Evolutionary conservation across 2,888 invertebrate genomes (phyloP).

Genomic region (Pandemis corylana): DNA sequence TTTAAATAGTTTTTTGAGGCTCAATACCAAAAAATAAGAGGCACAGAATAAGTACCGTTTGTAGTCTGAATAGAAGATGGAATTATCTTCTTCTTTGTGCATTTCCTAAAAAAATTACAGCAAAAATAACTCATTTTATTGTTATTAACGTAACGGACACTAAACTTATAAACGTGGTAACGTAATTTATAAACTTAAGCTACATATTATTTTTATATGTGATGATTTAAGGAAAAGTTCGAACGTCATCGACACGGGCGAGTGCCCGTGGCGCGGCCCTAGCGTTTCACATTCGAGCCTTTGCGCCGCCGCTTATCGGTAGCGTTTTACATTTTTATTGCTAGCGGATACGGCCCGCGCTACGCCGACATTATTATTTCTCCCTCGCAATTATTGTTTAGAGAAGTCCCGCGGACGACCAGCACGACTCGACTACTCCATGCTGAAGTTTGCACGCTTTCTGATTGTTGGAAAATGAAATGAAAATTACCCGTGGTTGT

Average conservation of each 20-base stretch:
- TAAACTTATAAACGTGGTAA: no score
- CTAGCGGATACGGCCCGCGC: slow-evolving; percentile 81
- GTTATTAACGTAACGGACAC: no score
- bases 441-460: slow-evolving; percentile 46
- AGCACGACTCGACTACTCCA: slow-evolving; percentile 49
- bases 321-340: slow-evolving; percentile 84
- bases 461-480: slow-evolving; percentile 43
- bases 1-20: no score
- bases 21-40: no score
- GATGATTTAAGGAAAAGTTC: no score
- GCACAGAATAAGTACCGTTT: no score
- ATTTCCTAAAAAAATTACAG: no score
- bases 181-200: no score
- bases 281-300: slow-evolving; percentile 74
- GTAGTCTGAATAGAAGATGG: no score
- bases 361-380: slow-evolving; percentile 81
- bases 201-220: no score
- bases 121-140: no score
- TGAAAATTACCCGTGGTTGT: slow-evolving; percentile 11
- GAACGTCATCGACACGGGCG: slow-evolving; percentile 46
- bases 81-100: no score
- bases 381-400: slow-evolving; percentile 82
- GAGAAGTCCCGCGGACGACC: slow-evolving; percentile 63
- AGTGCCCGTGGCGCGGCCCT: slow-evolving; percentile 52
- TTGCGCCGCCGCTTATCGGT: slow-evolving; percentile 81